These are phyloP conservation scores for Tenthredo livida DNA, from an alignment of 2,888 invertebrate genomes.

Conservation along the genomic window DNA sequence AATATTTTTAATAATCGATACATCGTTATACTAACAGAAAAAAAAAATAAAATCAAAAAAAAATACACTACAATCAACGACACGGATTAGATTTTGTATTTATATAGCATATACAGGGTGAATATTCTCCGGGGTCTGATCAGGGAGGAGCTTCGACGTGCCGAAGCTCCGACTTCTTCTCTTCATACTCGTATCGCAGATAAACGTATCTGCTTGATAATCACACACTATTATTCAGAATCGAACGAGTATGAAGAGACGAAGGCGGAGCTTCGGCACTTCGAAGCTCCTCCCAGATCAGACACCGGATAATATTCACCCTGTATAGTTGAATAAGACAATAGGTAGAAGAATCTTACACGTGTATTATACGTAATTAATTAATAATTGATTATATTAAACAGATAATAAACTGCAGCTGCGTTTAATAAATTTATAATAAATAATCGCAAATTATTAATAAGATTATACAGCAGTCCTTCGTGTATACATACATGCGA, in stretches of 20 bases:
- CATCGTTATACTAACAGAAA: not conserved
- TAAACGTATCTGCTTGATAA: too few relatives aligned
- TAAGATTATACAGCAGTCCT: not conserved
- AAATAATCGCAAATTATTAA: not conserved
- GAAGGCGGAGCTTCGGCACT: too few relatives aligned
- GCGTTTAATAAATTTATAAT: not conserved
- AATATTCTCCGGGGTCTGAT: too few relatives aligned
- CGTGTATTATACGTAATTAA: not conserved
- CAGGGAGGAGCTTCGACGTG: too few relatives aligned
- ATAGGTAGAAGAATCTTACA: not conserved
- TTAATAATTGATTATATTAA: not conserved
- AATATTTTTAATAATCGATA: slow-evolving; percentile 12
- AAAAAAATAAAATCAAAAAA: not conserved
- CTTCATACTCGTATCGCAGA: too few relatives aligned
- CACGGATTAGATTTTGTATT: not conserved
- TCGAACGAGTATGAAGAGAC: too few relatives aligned
- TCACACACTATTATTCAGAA: too few relatives aligned
- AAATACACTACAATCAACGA: not conserved
- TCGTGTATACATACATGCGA: not conserved
- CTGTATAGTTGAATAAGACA: not conserved
- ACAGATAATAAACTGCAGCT: not conserved
- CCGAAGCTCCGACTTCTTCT: too few relatives aligned
- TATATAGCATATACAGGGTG: not conserved
- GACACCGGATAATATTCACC: too few relatives aligned
- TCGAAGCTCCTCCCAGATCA: too few relatives aligned